A percentile compares a stretch with the other conserved stretches of the same genome.
Conservation (phyloP, 2,797 vertebrate species). For the Chaenodraco wilsoni region DNA sequence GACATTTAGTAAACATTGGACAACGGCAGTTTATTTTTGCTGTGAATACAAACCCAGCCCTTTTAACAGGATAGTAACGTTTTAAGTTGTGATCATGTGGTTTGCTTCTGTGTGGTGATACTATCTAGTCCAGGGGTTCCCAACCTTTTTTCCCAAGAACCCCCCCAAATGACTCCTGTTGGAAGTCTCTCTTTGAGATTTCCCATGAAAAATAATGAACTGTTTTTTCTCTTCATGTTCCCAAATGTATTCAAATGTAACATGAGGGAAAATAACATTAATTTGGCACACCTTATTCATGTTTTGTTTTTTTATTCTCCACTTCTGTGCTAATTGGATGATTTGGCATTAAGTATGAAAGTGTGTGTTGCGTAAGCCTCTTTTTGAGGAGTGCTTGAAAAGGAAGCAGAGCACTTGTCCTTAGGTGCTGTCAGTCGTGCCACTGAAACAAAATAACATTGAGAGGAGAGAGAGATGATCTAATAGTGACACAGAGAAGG, state of each 20-base stretch:
- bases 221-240: background rate
- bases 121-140: too few species aligned
- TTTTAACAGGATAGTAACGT: background rate
- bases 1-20: background rate
- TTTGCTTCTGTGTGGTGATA: background rate
- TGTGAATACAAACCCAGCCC: background rate
- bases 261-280: background rate
- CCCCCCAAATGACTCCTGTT: too few species aligned
- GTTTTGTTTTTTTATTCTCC: conserved; percentile 21
- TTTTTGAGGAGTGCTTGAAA: conserved; percentile 55
- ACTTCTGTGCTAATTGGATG: conserved; percentile 46
- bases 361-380: conserved; percentile 50
- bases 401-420: conserved; percentile 57
- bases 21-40: background rate
- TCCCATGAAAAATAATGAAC: background rate
- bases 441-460: conserved; percentile 52
- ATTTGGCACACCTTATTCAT: background rate
- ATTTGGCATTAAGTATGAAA: conserved; percentile 48
- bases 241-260: background rate
- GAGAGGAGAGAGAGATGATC: conserved; percentile 22
- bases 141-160: too few species aligned
- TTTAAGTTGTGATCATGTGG: background rate
- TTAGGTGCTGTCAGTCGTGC: conserved; percentile 53
- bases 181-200: background rate
- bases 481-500: conserved; percentile 23